Percentiles rank a stretch among this genome's conserved stretches.
Conservation (phyloP, 2,797 vertebrate genomes). For the Eulemur albifrons region DNA sequence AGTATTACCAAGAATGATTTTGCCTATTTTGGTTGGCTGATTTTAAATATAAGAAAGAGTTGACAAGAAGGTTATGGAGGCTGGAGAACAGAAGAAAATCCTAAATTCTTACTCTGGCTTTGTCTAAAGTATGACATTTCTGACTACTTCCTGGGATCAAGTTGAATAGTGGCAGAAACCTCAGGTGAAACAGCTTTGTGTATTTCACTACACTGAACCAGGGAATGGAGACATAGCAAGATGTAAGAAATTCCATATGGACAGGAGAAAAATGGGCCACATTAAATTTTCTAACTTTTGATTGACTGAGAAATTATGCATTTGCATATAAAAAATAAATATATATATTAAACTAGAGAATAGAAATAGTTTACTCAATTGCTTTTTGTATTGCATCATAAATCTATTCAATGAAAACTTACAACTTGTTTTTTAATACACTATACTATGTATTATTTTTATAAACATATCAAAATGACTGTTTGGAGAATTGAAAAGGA, state of each 20-base stretch:
- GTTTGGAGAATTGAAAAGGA: neutral
- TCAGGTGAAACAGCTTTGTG: neutral
- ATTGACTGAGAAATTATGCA: neutral
- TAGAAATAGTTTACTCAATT: constrained; percentile 35
- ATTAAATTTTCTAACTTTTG: neutral
- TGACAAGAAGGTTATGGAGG: neutral
- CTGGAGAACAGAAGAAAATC: neutral
- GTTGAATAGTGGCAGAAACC: neutral
- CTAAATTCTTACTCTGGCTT: neutral
- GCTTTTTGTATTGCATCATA: constrained; percentile 46
- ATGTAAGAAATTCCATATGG: neutral
- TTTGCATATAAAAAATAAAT: constrained; percentile 1
- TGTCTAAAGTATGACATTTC: neutral
- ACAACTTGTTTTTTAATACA: neutral
- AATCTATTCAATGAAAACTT: neutral
- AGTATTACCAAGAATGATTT: neutral
- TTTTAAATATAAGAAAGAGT: neutral
- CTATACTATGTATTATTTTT: neutral
- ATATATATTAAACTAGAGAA: neutral
- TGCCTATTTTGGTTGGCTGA: neutral
- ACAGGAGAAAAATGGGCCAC: neutral
- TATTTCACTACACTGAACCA: neutral
- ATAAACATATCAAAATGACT: neutral
- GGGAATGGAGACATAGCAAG: neutral
- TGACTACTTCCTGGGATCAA: neutral